Percentiles rank a stretch among this genome's conserved stretches.
Evolutionary conservation across 2,113 vertebrate species (phyloP).

Genomic region (Grammomys dolichurus): DNA sequence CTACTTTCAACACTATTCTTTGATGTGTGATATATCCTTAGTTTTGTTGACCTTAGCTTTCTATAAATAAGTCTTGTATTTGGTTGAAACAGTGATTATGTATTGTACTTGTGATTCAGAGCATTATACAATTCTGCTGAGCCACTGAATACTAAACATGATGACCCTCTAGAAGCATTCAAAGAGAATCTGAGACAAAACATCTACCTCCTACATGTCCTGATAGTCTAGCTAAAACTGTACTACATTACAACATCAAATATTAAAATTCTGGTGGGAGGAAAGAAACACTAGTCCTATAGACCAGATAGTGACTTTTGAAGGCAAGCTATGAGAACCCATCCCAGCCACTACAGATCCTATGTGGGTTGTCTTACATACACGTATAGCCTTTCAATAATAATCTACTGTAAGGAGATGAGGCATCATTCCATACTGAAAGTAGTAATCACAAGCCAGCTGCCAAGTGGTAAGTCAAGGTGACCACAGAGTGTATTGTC

Average conservation of each 20-base stretch:
- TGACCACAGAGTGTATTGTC: neutral
- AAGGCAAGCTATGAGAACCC: neutral
- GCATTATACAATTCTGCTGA: neutral
- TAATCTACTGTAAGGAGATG: neutral
- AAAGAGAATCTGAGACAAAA: neutral
- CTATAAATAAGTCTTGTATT: neutral
- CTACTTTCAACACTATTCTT: neutral
- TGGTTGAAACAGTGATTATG: neutral
- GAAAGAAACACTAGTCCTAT: neutral
- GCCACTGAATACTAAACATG: neutral
- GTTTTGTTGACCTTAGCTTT: neutral
- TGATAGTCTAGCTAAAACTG: neutral
- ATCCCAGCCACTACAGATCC: neutral
- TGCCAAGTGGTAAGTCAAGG: neutral
- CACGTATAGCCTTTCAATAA: neutral
- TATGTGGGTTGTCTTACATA: neutral
- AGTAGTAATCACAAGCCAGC: neutral
- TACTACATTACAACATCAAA: neutral
- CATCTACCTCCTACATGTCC: too few species aligned
- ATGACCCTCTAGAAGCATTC: neutral
- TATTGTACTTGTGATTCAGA: neutral
- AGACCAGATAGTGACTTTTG: neutral
- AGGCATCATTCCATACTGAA: neutral
- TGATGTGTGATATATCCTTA: neutral
- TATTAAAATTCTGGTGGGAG: constrained; percentile 18